These are phyloP conservation scores for Apis mellifera DNA, from an alignment of 1,140 invertebrate genomes.

Conservation along the genomic window DNA sequence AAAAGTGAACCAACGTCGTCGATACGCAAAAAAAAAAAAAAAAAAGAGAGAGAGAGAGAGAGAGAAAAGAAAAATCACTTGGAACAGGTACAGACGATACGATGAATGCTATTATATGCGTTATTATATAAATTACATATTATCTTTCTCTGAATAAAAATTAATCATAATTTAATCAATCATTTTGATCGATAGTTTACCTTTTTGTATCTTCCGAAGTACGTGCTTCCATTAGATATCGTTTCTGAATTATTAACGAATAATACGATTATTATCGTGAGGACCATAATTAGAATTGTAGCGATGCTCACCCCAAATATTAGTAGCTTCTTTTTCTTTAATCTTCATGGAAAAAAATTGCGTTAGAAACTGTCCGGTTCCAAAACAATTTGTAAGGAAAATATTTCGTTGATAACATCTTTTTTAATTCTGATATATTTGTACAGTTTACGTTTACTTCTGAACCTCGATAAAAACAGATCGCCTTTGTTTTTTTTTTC, in stretches of 20 bases:
- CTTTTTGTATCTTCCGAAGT: constrained; percentile 58
- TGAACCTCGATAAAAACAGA: neutral
- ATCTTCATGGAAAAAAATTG: constrained; percentile 35
- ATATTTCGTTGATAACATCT: neutral
- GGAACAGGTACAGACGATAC: neutral
- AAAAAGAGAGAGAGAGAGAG: too few species aligned
- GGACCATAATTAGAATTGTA: constrained; percentile 47
- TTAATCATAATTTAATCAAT: too few species aligned
- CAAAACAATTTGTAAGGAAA: neutral
- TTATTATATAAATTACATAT: too few species aligned
- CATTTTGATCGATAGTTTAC: constrained; percentile 42
- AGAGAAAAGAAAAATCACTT: neutral
- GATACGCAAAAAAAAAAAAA: too few species aligned
- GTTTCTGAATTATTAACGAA: constrained; percentile 23
- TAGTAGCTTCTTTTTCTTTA: constrained; percentile 31
- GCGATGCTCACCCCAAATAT: constrained; percentile 33
- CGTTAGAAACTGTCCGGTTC: neutral
- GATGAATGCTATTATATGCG: neutral
- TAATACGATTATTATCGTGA: constrained; percentile 49
- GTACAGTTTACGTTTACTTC: neutral
- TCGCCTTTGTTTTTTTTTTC: neutral
- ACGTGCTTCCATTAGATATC: constrained; percentile 31
- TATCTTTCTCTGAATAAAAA: too few species aligned
- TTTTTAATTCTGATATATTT: neutral
- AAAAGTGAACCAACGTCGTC: neutral